Evolutionary conservation across 2,888 invertebrate genomes (phyloP), one percentile per base, ranked within the genome.

Genomic region (Pollenia labialis): DNA sequence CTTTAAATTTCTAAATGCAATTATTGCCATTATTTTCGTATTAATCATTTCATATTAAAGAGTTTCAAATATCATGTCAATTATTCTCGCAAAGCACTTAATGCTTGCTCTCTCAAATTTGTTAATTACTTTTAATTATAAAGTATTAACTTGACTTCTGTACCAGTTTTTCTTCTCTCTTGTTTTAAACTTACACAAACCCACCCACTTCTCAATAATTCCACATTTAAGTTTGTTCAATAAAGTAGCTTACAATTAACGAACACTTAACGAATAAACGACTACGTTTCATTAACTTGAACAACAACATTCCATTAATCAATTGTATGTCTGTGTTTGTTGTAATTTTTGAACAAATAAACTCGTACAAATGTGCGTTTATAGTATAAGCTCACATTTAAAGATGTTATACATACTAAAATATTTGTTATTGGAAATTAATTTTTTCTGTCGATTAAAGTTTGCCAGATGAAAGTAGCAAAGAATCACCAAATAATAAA

Each of bases 291-390:
- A 84, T 85, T 71, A 84, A 68, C 81, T 84, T 89, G 88, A 64
- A 76, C 87, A 86, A 82, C 81, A 85, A 74, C 80, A 68, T 82
- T 82, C 88, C 88, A 88, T 89, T 88, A 87, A 69, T 42, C 60
- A 85, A 85, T 85, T 62, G 44, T 44, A 66, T 72, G 32, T 52
- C 11, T 9, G 42, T 81, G 12, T 64, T 44, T 66, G 14, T 50
- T 58, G 48, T 62, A 46, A 32, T n/a, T 14, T 50, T 68, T n/a
- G 9, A 4, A 10, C n/a, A 56, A n/a, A 7, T 66, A 18, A 18
- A 46, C 11, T 11, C 14, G 50, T 10, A 42, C 11, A 18, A n/a
- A 32, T 48, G 56, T 23, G 60, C 6, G 32, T 32, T 32, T 32
- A 32, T 32, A 32, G 32, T 32, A 32, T 32, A 32, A 32, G 6